These are phyloP conservation scores for Uromys caudimaculatus DNA, from an alignment of 2,797 vertebrate genomes.

Conservation along the genomic window DNA sequence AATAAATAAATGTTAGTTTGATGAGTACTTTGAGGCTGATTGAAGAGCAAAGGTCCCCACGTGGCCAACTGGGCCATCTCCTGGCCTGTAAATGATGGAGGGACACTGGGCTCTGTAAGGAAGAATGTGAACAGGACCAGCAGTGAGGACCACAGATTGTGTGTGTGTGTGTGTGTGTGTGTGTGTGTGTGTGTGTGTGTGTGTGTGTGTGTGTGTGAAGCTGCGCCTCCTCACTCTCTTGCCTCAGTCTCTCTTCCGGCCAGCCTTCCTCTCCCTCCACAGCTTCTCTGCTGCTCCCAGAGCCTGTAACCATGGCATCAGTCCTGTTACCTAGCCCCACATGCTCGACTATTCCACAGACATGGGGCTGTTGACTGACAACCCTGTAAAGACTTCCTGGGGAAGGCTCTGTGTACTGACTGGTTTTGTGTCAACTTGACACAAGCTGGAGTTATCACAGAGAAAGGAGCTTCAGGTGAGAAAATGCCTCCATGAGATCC, in stretches of 20 bases:
- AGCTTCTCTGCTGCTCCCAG: not conserved
- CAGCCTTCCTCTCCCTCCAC: not conserved
- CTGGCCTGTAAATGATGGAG: not conserved
- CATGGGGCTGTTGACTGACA: not conserved
- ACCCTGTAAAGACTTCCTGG: not conserved
- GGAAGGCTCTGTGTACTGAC: constrained; percentile 1
- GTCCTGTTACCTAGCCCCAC: not conserved
- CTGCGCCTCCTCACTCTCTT: not conserved
- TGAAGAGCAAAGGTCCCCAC: not conserved
- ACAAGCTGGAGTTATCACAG: too few species aligned
- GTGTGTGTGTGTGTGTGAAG: too few species aligned
- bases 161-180: not conserved
- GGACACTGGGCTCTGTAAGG: not conserved
- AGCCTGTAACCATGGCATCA: not conserved
- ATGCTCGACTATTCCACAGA: not conserved
- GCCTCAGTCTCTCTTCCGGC: not conserved
- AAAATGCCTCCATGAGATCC: too few species aligned
- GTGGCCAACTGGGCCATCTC: not conserved
- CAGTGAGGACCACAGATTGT: not conserved
- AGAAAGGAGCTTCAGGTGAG: too few species aligned
- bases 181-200: too few species aligned
- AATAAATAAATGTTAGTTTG: not conserved
- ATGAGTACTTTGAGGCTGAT: not conserved
- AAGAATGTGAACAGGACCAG: not conserved
- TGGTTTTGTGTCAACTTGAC: too few species aligned